A percentile compares a stretch with the other conserved stretches of the same genome.
phyloP scores from a whole-genome alignment of 2,888 invertebrate genomes.

The Pyrrhia umbra region DNA sequence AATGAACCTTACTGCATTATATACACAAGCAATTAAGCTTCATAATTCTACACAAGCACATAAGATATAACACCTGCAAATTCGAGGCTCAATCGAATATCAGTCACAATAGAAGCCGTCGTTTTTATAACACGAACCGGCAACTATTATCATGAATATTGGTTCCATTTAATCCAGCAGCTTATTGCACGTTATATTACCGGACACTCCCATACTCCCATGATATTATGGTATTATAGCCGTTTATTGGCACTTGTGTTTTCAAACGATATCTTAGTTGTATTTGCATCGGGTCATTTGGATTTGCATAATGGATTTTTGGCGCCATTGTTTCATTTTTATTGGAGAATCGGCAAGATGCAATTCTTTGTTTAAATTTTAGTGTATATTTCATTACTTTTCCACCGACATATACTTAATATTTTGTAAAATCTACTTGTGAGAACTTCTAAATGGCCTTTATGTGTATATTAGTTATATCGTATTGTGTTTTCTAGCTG shows the following conservation, averaged over 20 bases:
- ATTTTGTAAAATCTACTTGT: too few species aligned
- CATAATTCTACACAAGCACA: constrained; percentile 10
- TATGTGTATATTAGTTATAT: too few species aligned
- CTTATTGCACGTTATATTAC: constrained; percentile 57
- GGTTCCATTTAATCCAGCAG: constrained; percentile 70
- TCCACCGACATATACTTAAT: too few species aligned
- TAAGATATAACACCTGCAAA: constrained; percentile 27
- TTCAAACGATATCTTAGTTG: constrained; percentile 33
- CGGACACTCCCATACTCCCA: constrained; percentile 26
- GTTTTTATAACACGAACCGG: constrained; percentile 52
- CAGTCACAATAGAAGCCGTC: constrained; percentile 27
- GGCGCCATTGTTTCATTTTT: background rate
- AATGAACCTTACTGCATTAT: background rate
- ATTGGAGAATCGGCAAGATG: too few species aligned
- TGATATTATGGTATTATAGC: constrained; percentile 44
- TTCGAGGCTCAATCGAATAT: constrained; percentile 36
- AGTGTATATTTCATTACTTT: too few species aligned
- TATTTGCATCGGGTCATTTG: constrained; percentile 14
- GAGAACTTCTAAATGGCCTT: too few species aligned
- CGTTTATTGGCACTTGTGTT: constrained; percentile 55
- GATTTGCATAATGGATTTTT: constrained; percentile 24
- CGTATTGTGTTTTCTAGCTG: too few species aligned
- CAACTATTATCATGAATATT: constrained; percentile 70
- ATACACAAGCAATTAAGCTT: background rate
- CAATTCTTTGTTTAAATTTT: too few species aligned